Evolutionary conservation across 2,888 invertebrate genomes (phyloP), one percentile per base, ranked within the genome.

Genomic region (Brachypalpus laphriformis): DNA sequence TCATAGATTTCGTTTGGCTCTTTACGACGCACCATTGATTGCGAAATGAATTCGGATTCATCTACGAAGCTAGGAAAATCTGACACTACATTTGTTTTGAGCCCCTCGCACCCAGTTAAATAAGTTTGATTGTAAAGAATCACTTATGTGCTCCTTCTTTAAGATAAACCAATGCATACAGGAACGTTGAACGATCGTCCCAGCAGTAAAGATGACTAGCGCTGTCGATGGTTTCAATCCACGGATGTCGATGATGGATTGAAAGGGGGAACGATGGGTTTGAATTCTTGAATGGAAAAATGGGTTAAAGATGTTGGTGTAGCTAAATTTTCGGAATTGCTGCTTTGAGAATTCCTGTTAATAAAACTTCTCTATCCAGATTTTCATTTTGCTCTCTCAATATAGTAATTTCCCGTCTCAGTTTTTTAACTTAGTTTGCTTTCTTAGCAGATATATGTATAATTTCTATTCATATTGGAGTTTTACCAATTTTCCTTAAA

Each of bases 1-100:
- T 76, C 76, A 34, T n/a, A 76, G 49, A 37, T 76, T 51, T 68
- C 76, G 22, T 59, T 40, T 4, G 31, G 3, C 31, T 76, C 40
- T 16, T 76, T 76, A 4, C 51, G 40, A n/a, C 76, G 37, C 11
- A 22, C 1, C n/a, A 45, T 9, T 25, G 68, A 42, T 45, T 77
- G 51, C 1, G 59, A 59, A 3, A 59, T 40, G 28, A 25, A 9
- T 16, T 65, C 34, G 1, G 28, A 20, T 25, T 57, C 22, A 31
- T 59, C 57, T 1, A 57, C 9, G 0, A 18, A 16, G 22, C 34
- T 22, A 0, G 66, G 49, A 42, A 76, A 76, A 2, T 57, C 47
- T 3, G 16, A n/a, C 9, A 59, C 16, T n/a, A 68, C 28, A 11
- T 34, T 68, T 1, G 11, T 3, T 40, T 57, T 61, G 3, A 77